A percentile compares a stretch with the other conserved stretches of the same genome.
Evolutionary conservation across 2,113 vertebrate species (phyloP).

Genomic region (Centropus bengalensis): DNA sequence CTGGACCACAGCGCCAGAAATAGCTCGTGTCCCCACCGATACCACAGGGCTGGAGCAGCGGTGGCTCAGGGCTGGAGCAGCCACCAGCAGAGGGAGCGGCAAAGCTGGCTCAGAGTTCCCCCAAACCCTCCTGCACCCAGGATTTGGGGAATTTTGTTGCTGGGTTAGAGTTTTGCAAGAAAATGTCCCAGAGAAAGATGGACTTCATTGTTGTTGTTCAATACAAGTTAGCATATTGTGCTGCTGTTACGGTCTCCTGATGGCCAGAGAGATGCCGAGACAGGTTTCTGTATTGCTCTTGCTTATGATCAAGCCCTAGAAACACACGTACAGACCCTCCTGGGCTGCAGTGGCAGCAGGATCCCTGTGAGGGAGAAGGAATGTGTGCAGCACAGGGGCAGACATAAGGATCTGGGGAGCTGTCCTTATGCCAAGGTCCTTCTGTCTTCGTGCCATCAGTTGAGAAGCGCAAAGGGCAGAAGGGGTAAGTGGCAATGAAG

Average conservation of each 20-base stretch:
- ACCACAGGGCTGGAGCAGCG: fast-evolving
- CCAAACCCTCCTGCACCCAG: fast-evolving
- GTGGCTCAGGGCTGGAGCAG: fast-evolving
- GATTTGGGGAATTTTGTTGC: background rate
- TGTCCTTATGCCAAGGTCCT: background rate
- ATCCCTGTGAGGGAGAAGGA: background rate
- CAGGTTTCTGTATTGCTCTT: fast-evolving
- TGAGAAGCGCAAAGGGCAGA: background rate
- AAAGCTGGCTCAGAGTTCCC: background rate
- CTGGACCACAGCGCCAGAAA: background rate
- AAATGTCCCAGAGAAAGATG: background rate
- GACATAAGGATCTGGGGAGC: fast-evolving
- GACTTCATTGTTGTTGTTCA: fast-evolving
- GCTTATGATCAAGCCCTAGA: background rate
- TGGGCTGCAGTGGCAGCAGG: fast-evolving
- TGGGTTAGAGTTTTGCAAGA: background rate
- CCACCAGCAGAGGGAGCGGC: constrained; percentile 16
- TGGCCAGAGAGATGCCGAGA: background rate
- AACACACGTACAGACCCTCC: background rate
- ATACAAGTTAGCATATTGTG: fast-evolving
- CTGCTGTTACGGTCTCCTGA: background rate
- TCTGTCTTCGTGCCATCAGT: fast-evolving
- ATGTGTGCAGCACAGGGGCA: background rate
- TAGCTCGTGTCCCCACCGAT: fast-evolving
- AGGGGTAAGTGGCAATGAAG: background rate